Evolutionary conservation across 2,888 invertebrate genomes (phyloP), one percentile per base, ranked within the genome.

Genomic region (Pheosia tremula): DNA sequence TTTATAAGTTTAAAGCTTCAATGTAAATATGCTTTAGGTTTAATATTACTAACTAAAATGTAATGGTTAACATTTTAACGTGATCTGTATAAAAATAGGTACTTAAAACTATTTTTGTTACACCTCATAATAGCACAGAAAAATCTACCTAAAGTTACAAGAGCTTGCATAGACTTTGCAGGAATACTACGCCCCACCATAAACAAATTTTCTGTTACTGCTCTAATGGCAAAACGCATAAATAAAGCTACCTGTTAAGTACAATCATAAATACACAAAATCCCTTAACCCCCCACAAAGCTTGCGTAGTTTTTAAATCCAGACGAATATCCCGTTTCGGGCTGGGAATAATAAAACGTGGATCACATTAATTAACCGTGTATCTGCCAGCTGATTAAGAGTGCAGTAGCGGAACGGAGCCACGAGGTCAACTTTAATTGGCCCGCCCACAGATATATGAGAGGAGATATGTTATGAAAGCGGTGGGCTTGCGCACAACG

Each of bases 321-420:
- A 80, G 76, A 65, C 65, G 67, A 78, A 80, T 79, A 80, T 78
- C 79, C 83, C 75, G 83, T 81, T 83, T 80, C 80, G 81, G 78
- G 75, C 78, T 77, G 76, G 80, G 83, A 87, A 83, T 83, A 88
- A 89, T 88, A 90, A 89, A 90, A 87, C 43, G 84, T 79, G 85
- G 86, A 88, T 87, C 86, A 87, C 89, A 90, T 89, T 92, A 92
- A 91, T 91, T 91, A 92, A 86, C 83, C 84, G 84, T 90, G 87
- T 91, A 91, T 91, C 92, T 88, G 81, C 73, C 80, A 83, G 77
- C 88, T 90, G 91, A 91, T 91, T 93, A 91, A 93, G 89, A 91
- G 91, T 90, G 87, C 90, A 90, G 85, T 85, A 85, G 86, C 87
- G 87, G 83, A 88, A 87, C 88, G 84, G 66, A 74, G 78, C 75